Evolutionary conservation across 1,140 invertebrate species (phyloP), one percentile per base, ranked within the genome.

Genomic region (Homalodisca vitripennis): DNA sequence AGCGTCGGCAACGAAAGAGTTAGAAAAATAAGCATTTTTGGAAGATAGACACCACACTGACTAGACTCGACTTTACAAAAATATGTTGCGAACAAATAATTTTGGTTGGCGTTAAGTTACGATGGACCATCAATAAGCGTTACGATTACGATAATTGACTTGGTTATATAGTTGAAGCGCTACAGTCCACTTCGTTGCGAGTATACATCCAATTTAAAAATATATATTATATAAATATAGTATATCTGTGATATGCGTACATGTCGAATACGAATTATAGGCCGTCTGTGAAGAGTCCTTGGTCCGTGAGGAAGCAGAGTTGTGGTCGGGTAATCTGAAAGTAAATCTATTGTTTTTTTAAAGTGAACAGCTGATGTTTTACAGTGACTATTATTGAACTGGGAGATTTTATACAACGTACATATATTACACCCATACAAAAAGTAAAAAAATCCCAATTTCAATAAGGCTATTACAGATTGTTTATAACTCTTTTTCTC

Each of bases 1-100:
- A 60, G 55, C 55, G 55, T 60, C 55, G 24, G 14, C 55, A 60
- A 60, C 48, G 48, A 20, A 60, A 60, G 55, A 10, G 6, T 41
- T 60, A 30, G 27, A 10, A 60, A 60, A 26, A 27, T 60, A 60
- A 27, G 48, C 48, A n/a, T 51, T 20, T 51, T n/a, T 20, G 48
- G 48, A 51, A 51, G 48, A 51, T 51, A 51, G 48, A 51, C 48
- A 51, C 48, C 48, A 51, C 48, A 51, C 48, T 51, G 48, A 51
- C n/a, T 51, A 3, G n/a, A n/a, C n/a, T n/a, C n/a, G n/a, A n/a
- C 3, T 51, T 51, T 51, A 51, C 48, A 51, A 51, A 51, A 51
- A 51, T 51, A 51, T 17, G 17, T 10, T 17, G 34, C 34, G 34
- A 41, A 51, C 6, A 3, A 51, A 51, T 20, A 51, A 14, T 20